Base-by-base conservation (phyloP, 2,888 invertebrate species). In the Cantharis rustica region DNA sequence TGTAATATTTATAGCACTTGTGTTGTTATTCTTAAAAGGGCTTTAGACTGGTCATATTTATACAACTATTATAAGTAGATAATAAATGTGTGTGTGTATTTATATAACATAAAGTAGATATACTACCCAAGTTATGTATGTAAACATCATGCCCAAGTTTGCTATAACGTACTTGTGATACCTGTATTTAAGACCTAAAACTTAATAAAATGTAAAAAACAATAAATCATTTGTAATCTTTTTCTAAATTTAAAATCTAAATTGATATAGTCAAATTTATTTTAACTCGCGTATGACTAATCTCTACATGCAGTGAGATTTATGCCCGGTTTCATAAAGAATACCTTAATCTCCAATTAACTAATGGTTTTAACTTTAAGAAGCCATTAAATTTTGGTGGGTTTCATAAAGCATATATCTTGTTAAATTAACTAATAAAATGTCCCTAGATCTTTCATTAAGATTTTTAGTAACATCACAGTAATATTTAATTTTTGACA, bases 131-230 rank as follows among this genome's bases (percentile, higher is more conserved):
- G 61, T 71, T 68, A 64, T 79, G 76, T 63, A 68, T 79, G 75
- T 79, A 80, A 72, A 79, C 75, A 79, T 75, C 31, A 47, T 75
- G 71, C 73, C 77, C 69, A 73, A 75, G 68, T 79, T 73, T 80
- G 77, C 75, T 75, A 81, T 73, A 79, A 76, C 76, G 66, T 68
- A 72, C 79, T 80, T 80, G 80, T 81, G 80, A 81, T 81, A 80
- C 77, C 79, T 79, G 77, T 80, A 81, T 74, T 79, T 80, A 78
- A 73, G 75, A 61, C 76, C 72, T 72, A 69, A 73, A 69, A 72
- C 20, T 31, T 70, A 79, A 79, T 79, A 79, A 79, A 79, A 77
- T 73, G 27, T 9, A 68, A 61, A 75, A 47, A 47, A n/a, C n/a
- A n/a, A n/a, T 47, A 47, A 47, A n/a, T n/a, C 47, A 9, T 7